Evolutionary conservation across 2,113 vertebrate genomes (phyloP).

Genomic region (Anser cygnoides): DNA sequence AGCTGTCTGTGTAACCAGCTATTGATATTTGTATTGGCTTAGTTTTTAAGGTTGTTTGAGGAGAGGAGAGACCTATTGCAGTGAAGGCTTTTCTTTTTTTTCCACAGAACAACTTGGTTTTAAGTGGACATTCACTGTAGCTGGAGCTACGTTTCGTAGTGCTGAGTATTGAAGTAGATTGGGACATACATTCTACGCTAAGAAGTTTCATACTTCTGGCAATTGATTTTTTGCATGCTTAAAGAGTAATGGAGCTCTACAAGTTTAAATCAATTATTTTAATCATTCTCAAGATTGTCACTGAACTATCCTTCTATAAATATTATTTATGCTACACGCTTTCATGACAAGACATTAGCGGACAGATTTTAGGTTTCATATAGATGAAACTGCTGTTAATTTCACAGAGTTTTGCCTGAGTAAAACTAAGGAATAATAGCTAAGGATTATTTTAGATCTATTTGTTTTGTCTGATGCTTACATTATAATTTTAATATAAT

Average conservation of each 20-base stretch:
- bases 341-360: not conserved
- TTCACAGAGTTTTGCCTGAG: not conserved
- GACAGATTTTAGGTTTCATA: not conserved
- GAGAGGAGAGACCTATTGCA: not conserved
- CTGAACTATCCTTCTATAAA: not conserved
- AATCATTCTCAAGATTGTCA: not conserved
- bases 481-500: not conserved
- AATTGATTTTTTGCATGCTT: not conserved
- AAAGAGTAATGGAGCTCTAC: not conserved
- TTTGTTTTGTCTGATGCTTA: not conserved
- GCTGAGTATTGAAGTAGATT: not conserved
- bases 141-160: not conserved
- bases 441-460: not conserved
- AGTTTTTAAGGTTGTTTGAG: not conserved
- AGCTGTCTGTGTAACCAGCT: not conserved
- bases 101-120: not conserved
- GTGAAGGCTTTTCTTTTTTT: not conserved
- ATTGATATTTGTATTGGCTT: not conserved
- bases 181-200: not conserved
- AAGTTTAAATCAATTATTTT: not conserved
- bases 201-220: not conserved
- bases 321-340: not conserved
- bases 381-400: not conserved
- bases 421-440: not conserved
- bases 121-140: not conserved